Evolutionary conservation across 1,140 invertebrate species (phyloP).

Genomic region (Drosophila arawakana): DNA sequence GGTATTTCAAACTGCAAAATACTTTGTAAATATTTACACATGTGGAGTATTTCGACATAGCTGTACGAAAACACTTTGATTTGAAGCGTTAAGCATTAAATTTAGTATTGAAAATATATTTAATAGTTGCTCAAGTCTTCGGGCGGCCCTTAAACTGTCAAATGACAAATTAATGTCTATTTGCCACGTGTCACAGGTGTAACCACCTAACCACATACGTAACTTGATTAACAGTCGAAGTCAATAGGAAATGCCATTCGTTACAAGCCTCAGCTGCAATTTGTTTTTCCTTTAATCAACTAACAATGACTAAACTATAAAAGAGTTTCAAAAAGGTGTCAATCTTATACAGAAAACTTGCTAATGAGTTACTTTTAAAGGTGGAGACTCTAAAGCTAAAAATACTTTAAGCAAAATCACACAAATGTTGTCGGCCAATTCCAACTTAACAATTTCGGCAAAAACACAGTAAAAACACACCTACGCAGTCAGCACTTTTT

Average conservation of each 20-base stretch:
- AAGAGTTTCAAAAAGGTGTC: background rate
- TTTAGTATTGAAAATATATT: too few species aligned
- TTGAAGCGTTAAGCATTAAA: too few species aligned
- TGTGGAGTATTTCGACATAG: too few species aligned
- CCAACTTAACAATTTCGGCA: background rate
- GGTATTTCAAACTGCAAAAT: too few species aligned
- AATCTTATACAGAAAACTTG: constrained; percentile 30
- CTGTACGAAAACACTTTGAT: background rate
- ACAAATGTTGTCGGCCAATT: background rate
- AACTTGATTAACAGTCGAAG: background rate
- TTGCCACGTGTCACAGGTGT: constrained; percentile 10
- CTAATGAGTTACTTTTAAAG: constrained; percentile 43
- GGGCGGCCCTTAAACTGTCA: background rate
- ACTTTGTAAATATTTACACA: too few species aligned
- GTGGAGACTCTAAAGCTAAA: background rate
- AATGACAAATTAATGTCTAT: background rate
- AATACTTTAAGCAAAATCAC: constrained; percentile 3
- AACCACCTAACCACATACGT: background rate
- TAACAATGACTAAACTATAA: constrained; percentile 36
- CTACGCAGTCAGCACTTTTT: background rate
- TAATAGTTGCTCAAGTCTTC: background rate
- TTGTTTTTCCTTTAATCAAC: constrained; percentile 48
- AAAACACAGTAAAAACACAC: background rate
- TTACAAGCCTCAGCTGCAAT: constrained; percentile 47
- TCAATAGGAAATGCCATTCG: constrained; percentile 8